Evolutionary conservation across 2,888 invertebrate genomes (phyloP), one percentile per base, ranked within the genome.

Genomic region (Epicampocera succincta): DNA sequence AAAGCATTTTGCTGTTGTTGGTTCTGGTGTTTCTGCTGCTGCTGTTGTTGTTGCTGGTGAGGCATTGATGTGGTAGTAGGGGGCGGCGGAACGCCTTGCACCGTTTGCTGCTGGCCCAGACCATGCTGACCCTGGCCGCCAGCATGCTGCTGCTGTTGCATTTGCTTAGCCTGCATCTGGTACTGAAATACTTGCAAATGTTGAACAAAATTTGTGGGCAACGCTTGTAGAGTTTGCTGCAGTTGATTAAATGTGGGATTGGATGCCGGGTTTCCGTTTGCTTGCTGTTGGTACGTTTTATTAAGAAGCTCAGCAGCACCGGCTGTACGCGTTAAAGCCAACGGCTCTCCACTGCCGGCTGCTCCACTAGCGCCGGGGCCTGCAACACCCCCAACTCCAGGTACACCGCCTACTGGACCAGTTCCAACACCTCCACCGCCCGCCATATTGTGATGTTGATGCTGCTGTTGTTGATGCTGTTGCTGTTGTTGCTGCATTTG

Each of bases 81-180:
- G 79, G 86, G 66, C 82, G 85, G 58, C 81, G 85, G 60, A 83
- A 87, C 78, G 4, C 78, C 78, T 33, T 78, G 82, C 8, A 77
- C 75, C 9, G 80, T 66, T 48, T 84, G 85, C 25, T 84, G 84
- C 52, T 84, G 84, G 1, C 66, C 69, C 52, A 84, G 81, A 1
- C 68, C 78, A 48, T 68, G 85, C 44, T 87, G 87, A 42, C 84
- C 84, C 11, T 84, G 83, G 13, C 77, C 82, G 8, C 83, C 82
- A 11, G 54, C 78, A 46, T 84, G 80, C 12, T 85, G 84, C 29
- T 80, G 82, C 29, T 86, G 86, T 42, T 90, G 85, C 17, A 85
- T 77, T 68, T 85, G 85, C 91, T 84, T 93, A 90, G 92, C 93
- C 91, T 86, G 92, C 92, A 87, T 86, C 84, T 88, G 87, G 80